Base-by-base conservation (phyloP, 2,113 vertebrate genomes). In the Lamprologus lemairii region DNA sequence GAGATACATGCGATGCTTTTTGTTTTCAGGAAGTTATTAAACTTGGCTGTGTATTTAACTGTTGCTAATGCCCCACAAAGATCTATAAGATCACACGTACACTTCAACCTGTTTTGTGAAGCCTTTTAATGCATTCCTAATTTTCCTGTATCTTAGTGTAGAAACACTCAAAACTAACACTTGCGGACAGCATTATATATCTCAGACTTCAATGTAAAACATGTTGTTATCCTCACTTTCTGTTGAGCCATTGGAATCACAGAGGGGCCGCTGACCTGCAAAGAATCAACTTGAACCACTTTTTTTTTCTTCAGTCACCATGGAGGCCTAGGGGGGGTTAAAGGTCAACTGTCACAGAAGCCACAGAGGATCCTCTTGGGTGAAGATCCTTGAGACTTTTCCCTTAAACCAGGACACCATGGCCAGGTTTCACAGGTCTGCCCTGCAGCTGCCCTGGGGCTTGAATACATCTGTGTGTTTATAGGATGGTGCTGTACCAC, bases 391-490 rank as follows among this genome's bases (percentile, higher is more conserved):
- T 82, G 84, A 94, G 95, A 93, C 90, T 60, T 93, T 93, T 87
- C 93, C 93, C 93, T 95, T 92, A 94, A 95, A 95, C 88, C 88
- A 83, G 94, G 94, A 93, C 91, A 83, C 91, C 83, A 84, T 88
- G 94, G 89, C 93, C 91, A 80, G 91, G 93, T 94, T 96, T 96
- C 96, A 96, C 92, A 96, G 96, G 92, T 88, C 93, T 87, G 93
- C 96, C 96, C 96, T 37, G 87, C 93, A 94, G 96, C 95, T 84
- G 94, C 95, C 96, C 95, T 10, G 84, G 93, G 96, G 96, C 96
- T 90, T 94, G 95, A 96, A 96, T 96, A 94, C 95, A 95, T 95
- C 91, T 88, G 78, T 80, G 84, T 93, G 94, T 95, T 96, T 94
- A 95, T 90, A 85, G 92, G 89, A 81, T 40, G 85, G 42, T 42